Evolutionary conservation across 1,140 invertebrate genomes (phyloP), one percentile per base, ranked within the genome.

Genomic region (Drosophila bocqueti): DNA sequence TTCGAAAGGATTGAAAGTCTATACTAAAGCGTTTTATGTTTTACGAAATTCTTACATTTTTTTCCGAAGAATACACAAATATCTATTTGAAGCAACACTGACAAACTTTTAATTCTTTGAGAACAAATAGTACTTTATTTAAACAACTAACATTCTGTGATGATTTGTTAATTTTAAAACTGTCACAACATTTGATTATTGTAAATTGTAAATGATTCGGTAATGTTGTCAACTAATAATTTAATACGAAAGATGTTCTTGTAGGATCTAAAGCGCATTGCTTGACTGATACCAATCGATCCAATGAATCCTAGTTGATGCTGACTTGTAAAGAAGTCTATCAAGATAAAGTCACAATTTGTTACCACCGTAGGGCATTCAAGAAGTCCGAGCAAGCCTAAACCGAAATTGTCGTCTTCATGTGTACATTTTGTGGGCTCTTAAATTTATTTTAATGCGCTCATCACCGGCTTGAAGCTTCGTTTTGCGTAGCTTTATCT

Each of bases 371-470:
- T 77, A 84, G 83, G 49, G 50, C 29, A 81, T 81, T 46, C 64
- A 26, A 40, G 31, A 61, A 49, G 47, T 65, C 40, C 7, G 0
- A 46, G 18, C 10, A 2, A 31, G 21, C 47, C 31, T 13, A 42
- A 45, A 11, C 31, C 9, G 0, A 52, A 55, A 42, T 24, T 26
- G 40, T 43, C 36, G 49, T 54, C 31, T 61, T 43, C 24, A 42
- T 55, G 62, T 46, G 38, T 49, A 84, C 77, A 63, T 74, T 81
- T 84, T 84, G 77, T 73, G 73, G 82, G 46, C 81, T 85, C 84
- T 85, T 85, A 85, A 81, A 85, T 81, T 81, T 79, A 78, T 85
- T 86, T 82, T 79, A 76, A 86, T 78, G 68, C 62, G 82, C 78
- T 81, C 82, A 85, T 85, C 81, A 77, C 52, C 15, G 62, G 49